Conservation (phyloP, 2,888 invertebrate species). For the Bimastos eiseni region DNA sequence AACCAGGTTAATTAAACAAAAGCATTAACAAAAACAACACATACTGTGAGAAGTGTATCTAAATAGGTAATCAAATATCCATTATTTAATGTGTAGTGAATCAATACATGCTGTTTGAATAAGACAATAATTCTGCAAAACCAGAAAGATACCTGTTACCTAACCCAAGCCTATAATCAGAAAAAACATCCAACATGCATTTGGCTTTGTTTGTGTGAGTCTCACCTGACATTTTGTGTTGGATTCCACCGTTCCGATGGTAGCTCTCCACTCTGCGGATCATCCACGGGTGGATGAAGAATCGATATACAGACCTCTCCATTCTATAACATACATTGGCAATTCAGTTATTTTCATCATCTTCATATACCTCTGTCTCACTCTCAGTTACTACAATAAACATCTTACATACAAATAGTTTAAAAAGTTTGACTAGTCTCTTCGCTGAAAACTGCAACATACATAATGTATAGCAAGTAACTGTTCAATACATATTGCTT, state of each 20-base stretch:
- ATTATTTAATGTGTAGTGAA: background rate
- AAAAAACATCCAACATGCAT: background rate
- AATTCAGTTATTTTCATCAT: background rate
- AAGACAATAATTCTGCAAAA: slow-evolving; percentile 1
- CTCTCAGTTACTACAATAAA: background rate
- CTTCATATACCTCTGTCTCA: background rate
- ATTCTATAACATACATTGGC: slow-evolving; percentile 76
- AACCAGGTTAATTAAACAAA: too few relatives aligned
- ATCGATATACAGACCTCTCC: slow-evolving; percentile 99
- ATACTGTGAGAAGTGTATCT: background rate
- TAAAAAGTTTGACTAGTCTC: background rate
- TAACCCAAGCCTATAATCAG: background rate
- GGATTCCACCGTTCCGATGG: slow-evolving; percentile 99
- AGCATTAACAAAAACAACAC: too few relatives aligned
- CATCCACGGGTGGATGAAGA: slow-evolving; percentile 96
- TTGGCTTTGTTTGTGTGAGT: background rate
- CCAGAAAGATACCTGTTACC: background rate
- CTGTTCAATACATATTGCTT: background rate
- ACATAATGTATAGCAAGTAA: too few relatives aligned
- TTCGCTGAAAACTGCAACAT: background rate
- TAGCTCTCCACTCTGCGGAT: slow-evolving; percentile 96
- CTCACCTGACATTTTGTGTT: slow-evolving; percentile 84
- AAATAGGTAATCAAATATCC: background rate
- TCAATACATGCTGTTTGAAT: background rate
- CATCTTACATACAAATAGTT: background rate